These are phyloP conservation scores for Hemicentrotus pulcherrimus DNA, from an alignment of 35 echinoderm and acorn worm species.

Conservation along the genomic window DNA sequence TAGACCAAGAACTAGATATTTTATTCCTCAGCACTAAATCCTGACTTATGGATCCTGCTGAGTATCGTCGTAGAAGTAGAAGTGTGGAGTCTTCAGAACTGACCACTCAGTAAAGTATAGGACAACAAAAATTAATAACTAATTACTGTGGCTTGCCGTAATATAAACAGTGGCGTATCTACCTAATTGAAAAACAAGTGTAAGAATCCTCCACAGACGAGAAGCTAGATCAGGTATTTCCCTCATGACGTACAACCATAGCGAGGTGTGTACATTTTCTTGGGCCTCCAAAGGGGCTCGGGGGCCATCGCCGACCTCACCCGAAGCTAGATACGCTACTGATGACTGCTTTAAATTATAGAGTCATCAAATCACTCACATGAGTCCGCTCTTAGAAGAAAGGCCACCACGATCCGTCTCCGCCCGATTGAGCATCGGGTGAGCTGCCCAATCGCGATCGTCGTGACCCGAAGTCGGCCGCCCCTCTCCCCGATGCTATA, in stretches of 20 bases:
- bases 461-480: slow-evolving; percentile 41
- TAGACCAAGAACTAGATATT: too few relatives aligned
- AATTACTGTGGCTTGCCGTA: too few relatives aligned
- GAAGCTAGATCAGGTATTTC: neutral
- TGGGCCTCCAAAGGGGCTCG: neutral
- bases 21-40: too few relatives aligned
- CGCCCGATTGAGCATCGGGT: neutral
- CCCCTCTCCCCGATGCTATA: slow-evolving; percentile 83
- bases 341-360: neutral
- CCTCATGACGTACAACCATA: too few relatives aligned
- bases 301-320: neutral
- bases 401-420: neutral
- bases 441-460: neutral
- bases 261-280: neutral
- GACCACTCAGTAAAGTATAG: too few relatives aligned
- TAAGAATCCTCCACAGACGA: neutral
- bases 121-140: too few relatives aligned
- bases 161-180: too few relatives aligned
- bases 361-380: neutral
- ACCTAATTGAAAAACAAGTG: too few relatives aligned
- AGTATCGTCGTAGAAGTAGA: too few relatives aligned
- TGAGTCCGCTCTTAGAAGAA: slow-evolving; percentile 7
- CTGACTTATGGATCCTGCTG: too few relatives aligned
- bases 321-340: neutral
- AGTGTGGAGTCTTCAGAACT: too few relatives aligned